phyloP scores from a whole-genome alignment of 2,113 vertebrate species.

The Caretta caretta region DNA sequence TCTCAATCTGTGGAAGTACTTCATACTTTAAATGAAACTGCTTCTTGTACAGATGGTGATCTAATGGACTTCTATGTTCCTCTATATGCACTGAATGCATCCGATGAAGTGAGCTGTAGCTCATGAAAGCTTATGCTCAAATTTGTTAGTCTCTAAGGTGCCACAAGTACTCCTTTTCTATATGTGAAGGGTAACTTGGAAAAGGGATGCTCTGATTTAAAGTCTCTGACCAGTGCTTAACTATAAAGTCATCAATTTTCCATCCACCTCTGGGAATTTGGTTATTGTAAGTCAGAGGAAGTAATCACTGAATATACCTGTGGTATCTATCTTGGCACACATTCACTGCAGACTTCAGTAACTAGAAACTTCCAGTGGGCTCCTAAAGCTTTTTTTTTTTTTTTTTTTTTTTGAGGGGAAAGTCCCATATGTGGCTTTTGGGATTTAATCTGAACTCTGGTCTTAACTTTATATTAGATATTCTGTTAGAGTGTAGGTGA shows the following conservation, averaged over 20 bases:
- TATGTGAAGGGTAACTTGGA: not conserved
- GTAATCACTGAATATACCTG: not conserved
- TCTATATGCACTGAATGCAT: too few species aligned
- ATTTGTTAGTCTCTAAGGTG: too few species aligned
- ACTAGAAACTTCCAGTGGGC: not conserved
- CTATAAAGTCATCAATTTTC: not conserved
- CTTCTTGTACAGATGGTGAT: not conserved
- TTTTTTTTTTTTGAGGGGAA: not conserved
- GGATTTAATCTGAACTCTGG: not conserved
- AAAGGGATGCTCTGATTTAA: not conserved
- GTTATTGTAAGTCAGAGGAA: not conserved
- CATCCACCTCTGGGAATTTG: not conserved
- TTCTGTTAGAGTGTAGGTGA: not conserved
- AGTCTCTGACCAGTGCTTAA: accelerated
- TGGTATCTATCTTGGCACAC: not conserved
- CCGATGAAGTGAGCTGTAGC: too few species aligned
- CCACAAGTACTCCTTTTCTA: too few species aligned
- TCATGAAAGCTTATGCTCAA: too few species aligned
- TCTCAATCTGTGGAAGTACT: not conserved
- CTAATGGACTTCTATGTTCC: too few species aligned
- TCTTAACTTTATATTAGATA: not conserved
- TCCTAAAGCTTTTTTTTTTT: not conserved
- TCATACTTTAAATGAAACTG: not conserved
- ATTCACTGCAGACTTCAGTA: not conserved
- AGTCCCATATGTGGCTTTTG: not conserved